phyloP scores from a whole-genome alignment of 2,113 vertebrate genomes.

The Silurus meridionalis region DNA sequence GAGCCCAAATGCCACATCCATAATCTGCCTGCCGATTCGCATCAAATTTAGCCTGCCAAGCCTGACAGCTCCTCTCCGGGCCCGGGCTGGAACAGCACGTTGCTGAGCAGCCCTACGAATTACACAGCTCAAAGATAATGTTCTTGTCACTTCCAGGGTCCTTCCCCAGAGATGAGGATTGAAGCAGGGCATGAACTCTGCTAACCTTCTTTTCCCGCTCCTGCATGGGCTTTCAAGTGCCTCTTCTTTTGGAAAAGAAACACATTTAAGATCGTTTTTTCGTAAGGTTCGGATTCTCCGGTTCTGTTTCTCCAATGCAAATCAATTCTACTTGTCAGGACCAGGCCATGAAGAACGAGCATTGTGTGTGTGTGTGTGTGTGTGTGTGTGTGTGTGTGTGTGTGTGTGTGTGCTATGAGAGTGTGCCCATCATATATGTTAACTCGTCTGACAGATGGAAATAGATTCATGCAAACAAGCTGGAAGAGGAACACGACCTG shows the following conservation, averaged over 20 bases:
- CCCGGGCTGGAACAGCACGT: conserved; percentile 46
- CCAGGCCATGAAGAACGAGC: conserved; percentile 22
- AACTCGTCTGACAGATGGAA: conserved; percentile 23
- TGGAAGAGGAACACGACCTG: not conserved
- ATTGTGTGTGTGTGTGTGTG: conserved; percentile 41
- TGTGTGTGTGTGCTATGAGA: conserved; percentile 11
- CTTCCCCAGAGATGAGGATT: conserved; percentile 43
- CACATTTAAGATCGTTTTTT: conserved; percentile 42
- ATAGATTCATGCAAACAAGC: conserved; percentile 23
- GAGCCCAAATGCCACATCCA: conserved; percentile 63
- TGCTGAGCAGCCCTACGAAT: conserved; percentile 50
- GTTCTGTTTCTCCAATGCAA: conserved; percentile 24
- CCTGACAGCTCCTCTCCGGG: conserved; percentile 56
- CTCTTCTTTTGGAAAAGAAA: conserved; percentile 19
- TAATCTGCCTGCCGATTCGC: conserved; percentile 68
- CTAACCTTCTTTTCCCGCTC: conserved; percentile 17
- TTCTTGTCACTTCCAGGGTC: conserved; percentile 57
- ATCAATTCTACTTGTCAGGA: conserved; percentile 16
- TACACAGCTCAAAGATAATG: conserved; percentile 61
- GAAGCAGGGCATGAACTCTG: conserved; percentile 21
- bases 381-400: conserved; percentile 33
- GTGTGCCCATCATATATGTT: conserved; percentile 47
- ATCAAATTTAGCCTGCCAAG: conserved; percentile 60
- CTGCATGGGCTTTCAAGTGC: conserved; percentile 27
- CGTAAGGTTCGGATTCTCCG: conserved; percentile 12